Base-by-base conservation (phyloP, 2,797 vertebrate genomes). In the Malurus leucopterus region DNA sequence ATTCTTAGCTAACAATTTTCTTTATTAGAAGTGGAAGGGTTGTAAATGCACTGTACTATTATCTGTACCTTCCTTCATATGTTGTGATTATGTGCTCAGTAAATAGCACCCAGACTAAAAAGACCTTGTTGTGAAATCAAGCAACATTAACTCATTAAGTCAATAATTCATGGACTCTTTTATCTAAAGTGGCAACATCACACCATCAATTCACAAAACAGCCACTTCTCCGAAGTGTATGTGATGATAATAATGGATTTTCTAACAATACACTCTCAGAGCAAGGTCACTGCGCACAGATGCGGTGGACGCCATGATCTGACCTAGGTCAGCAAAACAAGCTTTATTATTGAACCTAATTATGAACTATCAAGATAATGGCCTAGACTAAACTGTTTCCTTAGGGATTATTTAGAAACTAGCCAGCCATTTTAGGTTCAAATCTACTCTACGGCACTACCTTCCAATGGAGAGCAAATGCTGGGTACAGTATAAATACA, bases 141-240 rank as follows among this genome's bases (percentile, higher is more conserved):
- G 98, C 97, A 97, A 98, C 98, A 98, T 98, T 98, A 98, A 98
- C 97, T 98, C 98, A 98, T 98, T 98, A 98, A 98, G 98, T 99
- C 98, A 99, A 99, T 99, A 98, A 99, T 99, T 98, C 98, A 99
- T 98, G 98, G 97, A 96, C 96, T 97, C 97, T 97, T 98, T 98
- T 97, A 97, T 98, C 98, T 98, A 97, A 97, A 98, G 97, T 97
- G 96, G 96, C 98, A 98, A 98, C 97, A 97, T 97, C 97, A 98
- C 97, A 98, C 97, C 97, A 98, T 98, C 97, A 97, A 97, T 98
- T 97, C 97, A 96, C 96, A 97, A 97, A 97, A 96, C 97, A 97
- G 96, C 96, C 97, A 97, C 97, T 98, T 98, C 97, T 97, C 94
- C 93, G 90, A 97, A 98, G 97, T 96, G 97, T 96, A 94, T 97